Evolutionary conservation across 2,888 invertebrate genomes (phyloP).

Genomic region (Diadromus collaris): DNA sequence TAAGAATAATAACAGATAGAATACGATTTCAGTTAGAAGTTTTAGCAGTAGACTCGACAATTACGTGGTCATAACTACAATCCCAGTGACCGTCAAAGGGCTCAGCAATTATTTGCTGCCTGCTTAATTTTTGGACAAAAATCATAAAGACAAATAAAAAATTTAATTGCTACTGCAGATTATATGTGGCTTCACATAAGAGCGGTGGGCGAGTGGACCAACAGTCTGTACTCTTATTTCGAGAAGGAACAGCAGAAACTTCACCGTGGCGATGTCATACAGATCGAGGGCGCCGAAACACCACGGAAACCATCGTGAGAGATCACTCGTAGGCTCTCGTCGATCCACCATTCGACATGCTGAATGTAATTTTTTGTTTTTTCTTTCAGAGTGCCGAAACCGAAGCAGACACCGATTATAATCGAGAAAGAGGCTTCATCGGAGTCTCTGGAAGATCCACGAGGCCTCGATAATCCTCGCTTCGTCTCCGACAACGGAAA

Average conservation of each 20-base stretch:
- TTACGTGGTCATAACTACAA: neutral
- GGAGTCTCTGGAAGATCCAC: conserved; percentile 75
- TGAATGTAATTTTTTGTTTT: no score
- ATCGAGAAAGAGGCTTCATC: conserved; percentile 67
- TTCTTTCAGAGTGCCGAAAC: conserved; percentile 40
- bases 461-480: conserved; percentile 72
- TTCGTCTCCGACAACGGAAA: conserved; percentile 71
- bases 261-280: conserved; percentile 84
- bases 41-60: no score
- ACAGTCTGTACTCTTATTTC: conserved; percentile 91
- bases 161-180: conserved; percentile 81
- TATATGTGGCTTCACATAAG: conserved; percentile 97
- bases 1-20: no score
- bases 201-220: conserved; percentile 97
- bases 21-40: no score
- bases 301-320: conserved; percentile 71
- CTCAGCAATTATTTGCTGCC: neutral
- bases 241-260: conserved; percentile 90
- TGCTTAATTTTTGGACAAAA: neutral
- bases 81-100: neutral
- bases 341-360: no score
- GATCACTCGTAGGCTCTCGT: conserved; percentile 2
- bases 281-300: conserved; percentile 73
- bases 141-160: neutral
- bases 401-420: conserved; percentile 49